Evolutionary conservation across 53 echinoderm and acorn worm species (phyloP).

Genomic region (Henricia sp.): DNA sequence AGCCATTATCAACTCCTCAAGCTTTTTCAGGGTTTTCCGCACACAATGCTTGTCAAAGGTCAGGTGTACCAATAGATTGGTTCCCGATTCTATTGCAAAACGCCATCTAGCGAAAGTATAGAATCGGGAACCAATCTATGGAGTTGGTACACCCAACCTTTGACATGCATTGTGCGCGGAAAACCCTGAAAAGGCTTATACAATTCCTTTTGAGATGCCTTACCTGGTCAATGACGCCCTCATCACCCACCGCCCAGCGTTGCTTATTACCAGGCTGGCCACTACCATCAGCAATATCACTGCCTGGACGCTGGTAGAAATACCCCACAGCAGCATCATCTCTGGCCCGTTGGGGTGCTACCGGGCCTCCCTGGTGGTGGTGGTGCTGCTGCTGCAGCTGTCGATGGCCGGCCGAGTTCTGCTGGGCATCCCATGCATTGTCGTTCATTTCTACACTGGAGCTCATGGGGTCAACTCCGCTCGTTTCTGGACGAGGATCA

Average conservation of each 20-base stretch:
- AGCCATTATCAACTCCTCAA: no score
- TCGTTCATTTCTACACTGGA: slow-evolving; percentile 76
- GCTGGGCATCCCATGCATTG: slow-evolving; percentile 81
- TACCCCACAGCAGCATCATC: slow-evolving; percentile 97
- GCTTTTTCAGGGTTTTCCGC: no score
- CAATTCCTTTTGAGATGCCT: no score
- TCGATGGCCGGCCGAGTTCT: slow-evolving; percentile 25
- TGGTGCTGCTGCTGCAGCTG: slow-evolving; percentile 4
- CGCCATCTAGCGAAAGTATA: no score
- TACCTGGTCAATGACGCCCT: slow-evolving; percentile 96
- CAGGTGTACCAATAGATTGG: no score
- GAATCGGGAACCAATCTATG: no score
- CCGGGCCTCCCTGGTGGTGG: slow-evolving; percentile 53
- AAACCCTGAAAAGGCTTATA: no score
- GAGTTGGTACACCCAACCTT: no score
- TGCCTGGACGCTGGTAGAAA: slow-evolving; percentile 92
- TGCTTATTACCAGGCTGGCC: slow-evolving; percentile 78
- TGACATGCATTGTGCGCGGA: no score
- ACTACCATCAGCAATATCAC: slow-evolving; percentile 75
- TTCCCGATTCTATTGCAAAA: no score
- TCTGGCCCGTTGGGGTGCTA: slow-evolving; percentile 81
- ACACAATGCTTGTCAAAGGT: no score
- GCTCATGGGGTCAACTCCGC: slow-evolving; percentile 65
- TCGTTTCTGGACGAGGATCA: slow-evolving; percentile 66
- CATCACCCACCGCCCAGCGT: slow-evolving; percentile 95